A percentile compares a stretch with the other conserved stretches of the same genome.
Evolutionary conservation across 2,113 vertebrate genomes (phyloP).

Genomic region (Potamarius usumacintae): DNA sequence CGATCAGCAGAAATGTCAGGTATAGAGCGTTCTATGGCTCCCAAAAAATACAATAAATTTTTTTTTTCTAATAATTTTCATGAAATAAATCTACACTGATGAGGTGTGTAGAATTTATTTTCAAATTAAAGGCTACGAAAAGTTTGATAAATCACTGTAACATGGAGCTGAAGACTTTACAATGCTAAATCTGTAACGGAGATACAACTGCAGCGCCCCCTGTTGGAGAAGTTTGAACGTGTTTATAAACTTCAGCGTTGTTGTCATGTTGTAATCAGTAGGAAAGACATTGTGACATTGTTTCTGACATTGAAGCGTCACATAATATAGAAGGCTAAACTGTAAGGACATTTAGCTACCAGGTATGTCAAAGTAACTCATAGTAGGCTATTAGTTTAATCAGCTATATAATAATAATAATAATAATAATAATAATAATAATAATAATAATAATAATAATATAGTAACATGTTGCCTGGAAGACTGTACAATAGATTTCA

Average conservation of each 20-base stretch:
- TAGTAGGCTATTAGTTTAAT: background rate
- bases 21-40: too few relatives aligned
- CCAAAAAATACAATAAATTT: too few relatives aligned
- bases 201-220: background rate
- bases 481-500: background rate
- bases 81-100: too few relatives aligned
- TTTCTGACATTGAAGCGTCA: background rate
- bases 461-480: background rate
- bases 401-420: too few relatives aligned
- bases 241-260: background rate
- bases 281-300: background rate
- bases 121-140: too few relatives aligned
- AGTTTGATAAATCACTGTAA: too few relatives aligned
- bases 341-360: background rate
- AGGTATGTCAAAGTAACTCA: background rate
- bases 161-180: background rate
- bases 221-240: background rate
- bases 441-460: too few relatives aligned
- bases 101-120: too few relatives aligned
- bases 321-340: background rate
- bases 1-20: too few relatives aligned
- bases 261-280: background rate
- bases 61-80: too few relatives aligned
- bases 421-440: too few relatives aligned
- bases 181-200: background rate